Evolutionary conservation across 2,797 vertebrate species (phyloP), one percentile per base, ranked within the genome.

Genomic region (Periophthalmus magnuspinnatus): DNA sequence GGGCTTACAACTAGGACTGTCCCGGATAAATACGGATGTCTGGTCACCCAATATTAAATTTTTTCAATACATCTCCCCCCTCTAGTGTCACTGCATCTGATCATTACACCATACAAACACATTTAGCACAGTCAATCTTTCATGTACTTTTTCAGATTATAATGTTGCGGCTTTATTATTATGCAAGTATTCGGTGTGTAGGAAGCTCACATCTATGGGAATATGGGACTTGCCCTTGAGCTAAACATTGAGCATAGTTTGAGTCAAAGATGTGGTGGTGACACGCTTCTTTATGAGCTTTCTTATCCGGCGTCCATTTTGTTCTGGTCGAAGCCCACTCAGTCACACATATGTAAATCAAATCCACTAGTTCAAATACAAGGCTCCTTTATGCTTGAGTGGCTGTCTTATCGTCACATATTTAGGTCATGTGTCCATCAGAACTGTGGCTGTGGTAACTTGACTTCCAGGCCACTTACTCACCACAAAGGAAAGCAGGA

Each of bases 401-500:
- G 33, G 55, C 22, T 64, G 24, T 60, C 60, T 84, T 32, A 22
- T 84, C 58, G 81, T 65, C 74, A 77, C 50, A 87, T 77, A 86
- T 68, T 81, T 34, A 57, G 65, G 52, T 33, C 71, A 17, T 78
- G 81, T 82, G 76, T 84, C 16, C 77, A 57, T 87, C 70, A 59
- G 74, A 64, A 52, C 70, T 55, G 68, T 59, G 78, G 48, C 67
- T 69, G 52, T 45, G 38, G 59, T 68, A 56, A 64, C 54, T 70
- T 68, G 68, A 76, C 74, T 79, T 81, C 64, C 70, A 55, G 66
- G 52, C 70, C 67, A 79, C 1, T 83, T 70, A 69, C 71, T 69
- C 60, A 9, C 68, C 81, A 86, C 81, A 88, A 84, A 82, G 66
- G 63, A 58, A 67, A 68, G 71, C 78, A 75, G 80, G 74, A n/a